Conservation (phyloP, 2,113 vertebrate species). For the Hyperopisus bebe region DNA sequence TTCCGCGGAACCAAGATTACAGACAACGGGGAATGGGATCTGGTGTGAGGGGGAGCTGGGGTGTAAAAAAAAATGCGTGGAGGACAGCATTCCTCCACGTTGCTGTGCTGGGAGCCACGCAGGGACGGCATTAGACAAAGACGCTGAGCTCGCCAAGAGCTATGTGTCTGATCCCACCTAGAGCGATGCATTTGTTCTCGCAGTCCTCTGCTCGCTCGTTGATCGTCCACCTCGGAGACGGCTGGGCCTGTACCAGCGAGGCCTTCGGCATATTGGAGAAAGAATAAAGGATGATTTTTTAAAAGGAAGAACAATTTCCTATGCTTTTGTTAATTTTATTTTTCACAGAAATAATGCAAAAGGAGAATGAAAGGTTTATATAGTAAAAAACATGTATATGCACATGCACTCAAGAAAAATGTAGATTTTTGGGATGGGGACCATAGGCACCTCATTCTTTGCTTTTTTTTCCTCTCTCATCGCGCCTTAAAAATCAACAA, state of each 20-base stretch:
- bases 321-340: conserved; percentile 39
- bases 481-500: conserved; percentile 98
- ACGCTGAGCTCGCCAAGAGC: conserved; percentile 57
- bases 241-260: conserved; percentile 69
- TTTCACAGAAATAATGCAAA: conserved; percentile 68
- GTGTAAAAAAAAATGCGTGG: background rate
- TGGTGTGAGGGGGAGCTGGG: conserved; percentile 20
- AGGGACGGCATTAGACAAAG: conserved; percentile 64
- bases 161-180: conserved; percentile 44
- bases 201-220: conserved; percentile 36
- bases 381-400: conserved; percentile 43
- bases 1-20: background rate
- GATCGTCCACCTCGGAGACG: conserved; percentile 49
- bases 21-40: conserved; percentile 54
- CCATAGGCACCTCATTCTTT: conserved; percentile 97
- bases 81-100: conserved; percentile 62
- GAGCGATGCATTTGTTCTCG: conserved; percentile 49
- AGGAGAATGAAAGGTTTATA: conserved; percentile 82
- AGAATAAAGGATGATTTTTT: conserved; percentile 76
- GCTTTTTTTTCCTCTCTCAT: conserved; percentile 83
- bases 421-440: conserved; percentile 78
- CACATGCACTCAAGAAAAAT: conserved; percentile 56
- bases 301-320: conserved; percentile 23
- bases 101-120: conserved; percentile 31
- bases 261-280: conserved; percentile 83